Conservation (phyloP, 2,113 vertebrate genomes). For the Psettodes erumei region DNA sequence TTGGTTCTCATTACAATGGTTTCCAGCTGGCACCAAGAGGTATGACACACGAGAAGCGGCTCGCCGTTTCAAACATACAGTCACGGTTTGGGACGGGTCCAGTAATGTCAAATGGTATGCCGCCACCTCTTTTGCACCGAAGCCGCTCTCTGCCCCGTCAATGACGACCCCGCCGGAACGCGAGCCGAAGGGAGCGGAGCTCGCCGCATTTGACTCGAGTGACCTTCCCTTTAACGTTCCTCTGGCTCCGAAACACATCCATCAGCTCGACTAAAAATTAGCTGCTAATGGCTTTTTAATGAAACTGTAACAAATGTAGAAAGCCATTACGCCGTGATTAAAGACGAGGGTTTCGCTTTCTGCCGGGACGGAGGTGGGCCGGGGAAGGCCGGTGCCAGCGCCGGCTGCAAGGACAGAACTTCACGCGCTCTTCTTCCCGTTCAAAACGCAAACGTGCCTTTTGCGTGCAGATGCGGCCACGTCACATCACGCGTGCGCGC, state of each 20-base stretch:
- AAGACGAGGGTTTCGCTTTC: constrained; percentile 68
- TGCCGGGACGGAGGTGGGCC: constrained; percentile 31
- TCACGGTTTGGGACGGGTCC: constrained; percentile 60
- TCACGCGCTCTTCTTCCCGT: constrained; percentile 27
- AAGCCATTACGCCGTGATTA: constrained; percentile 77
- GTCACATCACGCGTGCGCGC: not conserved
- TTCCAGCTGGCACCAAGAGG: constrained; percentile 63
- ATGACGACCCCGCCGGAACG: constrained; percentile 62
- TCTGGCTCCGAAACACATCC: constrained; percentile 60
- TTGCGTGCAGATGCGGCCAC: constrained; percentile 4
- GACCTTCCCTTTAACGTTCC: constrained; percentile 59
- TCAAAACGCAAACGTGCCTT: not conserved
- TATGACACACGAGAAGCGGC: constrained; percentile 40
- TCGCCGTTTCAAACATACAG: constrained; percentile 50
- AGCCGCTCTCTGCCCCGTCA: constrained; percentile 32
- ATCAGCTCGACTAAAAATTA: constrained; percentile 71
- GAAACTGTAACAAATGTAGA: constrained; percentile 78
- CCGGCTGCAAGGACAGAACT: constrained; percentile 14
- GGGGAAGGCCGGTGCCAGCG: constrained; percentile 16
- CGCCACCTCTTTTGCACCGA: constrained; percentile 59
- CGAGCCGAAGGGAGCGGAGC: constrained; percentile 47
- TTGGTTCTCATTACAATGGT: constrained; percentile 54
- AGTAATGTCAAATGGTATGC: constrained; percentile 64
- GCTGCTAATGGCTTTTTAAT: constrained; percentile 80
- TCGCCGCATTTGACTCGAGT: constrained; percentile 67